phyloP scores from a whole-genome alignment of 2,888 invertebrate genomes.

The Apamea sordens region DNA sequence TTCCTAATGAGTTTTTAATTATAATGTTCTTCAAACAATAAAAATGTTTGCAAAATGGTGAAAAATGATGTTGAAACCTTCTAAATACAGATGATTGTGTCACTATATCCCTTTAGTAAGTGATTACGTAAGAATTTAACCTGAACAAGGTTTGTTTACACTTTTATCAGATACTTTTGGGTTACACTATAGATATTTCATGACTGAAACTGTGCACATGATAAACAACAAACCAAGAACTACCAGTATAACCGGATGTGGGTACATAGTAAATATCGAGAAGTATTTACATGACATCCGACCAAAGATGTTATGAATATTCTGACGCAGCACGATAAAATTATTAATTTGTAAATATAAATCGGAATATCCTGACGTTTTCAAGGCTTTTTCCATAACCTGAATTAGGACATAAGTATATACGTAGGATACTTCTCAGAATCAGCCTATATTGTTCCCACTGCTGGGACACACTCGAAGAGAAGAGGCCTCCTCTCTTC shows the following conservation, averaged over 20 bases:
- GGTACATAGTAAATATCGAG: not conserved
- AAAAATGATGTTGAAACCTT: not conserved
- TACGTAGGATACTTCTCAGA: too few species aligned
- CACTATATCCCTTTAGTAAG: not conserved
- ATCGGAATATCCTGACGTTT: not conserved
- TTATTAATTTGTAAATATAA: not conserved
- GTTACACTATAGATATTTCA: not conserved
- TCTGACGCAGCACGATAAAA: not conserved
- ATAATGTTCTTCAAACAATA: not conserved
- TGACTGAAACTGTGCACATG: slow-evolving; percentile 2
- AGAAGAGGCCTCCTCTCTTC: too few species aligned
- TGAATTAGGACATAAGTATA: too few species aligned
- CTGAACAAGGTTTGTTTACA: not conserved
- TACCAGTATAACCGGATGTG: slow-evolving; percentile 20
- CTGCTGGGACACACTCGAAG: too few species aligned
- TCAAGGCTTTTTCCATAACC: not conserved
- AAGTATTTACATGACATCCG: not conserved
- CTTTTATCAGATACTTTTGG: not conserved
- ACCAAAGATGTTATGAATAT: slow-evolving; percentile 9
- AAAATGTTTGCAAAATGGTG: not conserved
- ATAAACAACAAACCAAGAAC: not conserved
- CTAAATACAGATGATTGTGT: too few species aligned
- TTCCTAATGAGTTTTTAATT: too few species aligned
- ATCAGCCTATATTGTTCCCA: too few species aligned
- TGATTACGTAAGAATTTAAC: not conserved